Percentiles rank a stretch among this genome's conserved stretches.
Conservation (phyloP, 2,113 vertebrate genomes). For the cat (Felis catus) region F.catus_Fca126_mat1.0 CM031417.1:129954001-129954500, state of each 20-base stretch:
- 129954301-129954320: not conserved
- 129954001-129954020: not conserved
- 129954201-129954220: not conserved
- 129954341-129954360: not conserved
- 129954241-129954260: not conserved
- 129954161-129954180: not conserved
- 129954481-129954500: not conserved
- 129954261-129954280: not conserved
- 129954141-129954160: not conserved
- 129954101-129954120: not conserved
- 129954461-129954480: not conserved
- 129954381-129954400: not conserved
- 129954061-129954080: not conserved
- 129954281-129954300: not conserved
- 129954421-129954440: not conserved
- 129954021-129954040: not conserved
- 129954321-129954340: not conserved
- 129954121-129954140: not conserved
- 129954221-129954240: not conserved
- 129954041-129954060: not conserved
- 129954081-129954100: not conserved
- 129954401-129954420: not conserved
- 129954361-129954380: not conserved
- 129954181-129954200: not conserved
- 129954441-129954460: not conserved